Base-by-base conservation (phyloP, 2,888 invertebrate genomes). In the Pyrgus malvae region DNA sequence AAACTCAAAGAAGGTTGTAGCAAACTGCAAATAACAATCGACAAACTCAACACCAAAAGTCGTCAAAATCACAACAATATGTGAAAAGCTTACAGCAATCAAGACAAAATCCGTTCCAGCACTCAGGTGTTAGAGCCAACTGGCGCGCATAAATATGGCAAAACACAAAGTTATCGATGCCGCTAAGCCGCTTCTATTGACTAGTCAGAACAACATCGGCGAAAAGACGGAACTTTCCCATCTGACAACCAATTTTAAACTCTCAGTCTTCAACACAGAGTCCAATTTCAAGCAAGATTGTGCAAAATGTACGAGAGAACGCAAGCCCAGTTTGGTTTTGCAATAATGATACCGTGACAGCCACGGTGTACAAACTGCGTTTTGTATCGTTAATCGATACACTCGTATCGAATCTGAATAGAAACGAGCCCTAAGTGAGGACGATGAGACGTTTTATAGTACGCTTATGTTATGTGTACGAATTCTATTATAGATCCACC, bases 121-220 rank as follows among this genome's bases (percentile, higher is more conserved):
- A 75, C 72, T 78, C 80, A 82, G 78, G 78, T 78, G 76, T 75
- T 66, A 58, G 66, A 75, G 79, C 80, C 82, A 83, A 85, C 76
- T 82, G 74, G 76, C 78, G 74, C 74, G 73, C 80, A 82, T 83
- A 83, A 86, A 84, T 80, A 83, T 77, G 66, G 76, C 79, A 82
- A 79, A 85, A 84, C 78, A 80, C 83, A 84, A 83, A 86, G 84
- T 88, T 86, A 86, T 84, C 83, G 87, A 84, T 79, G 73, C 80
- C 76, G 74, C 82, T 86, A 87, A 87, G 86, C 83, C 78, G 75
- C 77, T 74, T 83, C 79, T 83, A 87, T 87, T 83, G 83, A 86
- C 83, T 82, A 65, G 67, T 59, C 60, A 67, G 69, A 63, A 68
- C 78, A 72, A 65, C 79, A 76, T 77, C 80, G 76, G 66, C 60